Conservation (phyloP, 2,797 vertebrate genomes). For the Hafferia zeledoni region DNA sequence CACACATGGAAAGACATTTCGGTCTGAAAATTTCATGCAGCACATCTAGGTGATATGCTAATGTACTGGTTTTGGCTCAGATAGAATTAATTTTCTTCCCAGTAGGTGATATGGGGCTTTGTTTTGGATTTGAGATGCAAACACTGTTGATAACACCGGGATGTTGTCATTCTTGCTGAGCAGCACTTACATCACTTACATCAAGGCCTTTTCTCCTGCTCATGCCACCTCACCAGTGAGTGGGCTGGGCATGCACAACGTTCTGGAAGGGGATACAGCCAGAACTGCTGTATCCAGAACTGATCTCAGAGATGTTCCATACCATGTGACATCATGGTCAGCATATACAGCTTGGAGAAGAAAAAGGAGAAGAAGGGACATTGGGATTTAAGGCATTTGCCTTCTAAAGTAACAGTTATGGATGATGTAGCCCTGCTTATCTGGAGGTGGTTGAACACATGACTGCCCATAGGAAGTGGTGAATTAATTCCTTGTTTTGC, state of each 20-base stretch:
- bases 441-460: neutral
- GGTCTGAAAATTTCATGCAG: neutral
- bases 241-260: neutral
- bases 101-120: neutral
- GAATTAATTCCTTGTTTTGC: neutral
- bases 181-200: neutral
- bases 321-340: no score
- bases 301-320: neutral
- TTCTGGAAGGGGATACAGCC: neutral
- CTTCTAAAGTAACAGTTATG: neutral
- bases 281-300: neutral
- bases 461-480: neutral
- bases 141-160: neutral
- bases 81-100: neutral
- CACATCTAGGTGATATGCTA: neutral
- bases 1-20: neutral
- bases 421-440: neutral
- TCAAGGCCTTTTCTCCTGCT: neutral
- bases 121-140: neutral
- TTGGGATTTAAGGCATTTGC: neutral
- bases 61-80: neutral
- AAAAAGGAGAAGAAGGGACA: neutral
- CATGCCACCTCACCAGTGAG: neutral
- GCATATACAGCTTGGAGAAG: neutral
- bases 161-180: neutral